Base-by-base conservation (phyloP, 1,140 invertebrate genomes). In the Chymomyza costata region DNA sequence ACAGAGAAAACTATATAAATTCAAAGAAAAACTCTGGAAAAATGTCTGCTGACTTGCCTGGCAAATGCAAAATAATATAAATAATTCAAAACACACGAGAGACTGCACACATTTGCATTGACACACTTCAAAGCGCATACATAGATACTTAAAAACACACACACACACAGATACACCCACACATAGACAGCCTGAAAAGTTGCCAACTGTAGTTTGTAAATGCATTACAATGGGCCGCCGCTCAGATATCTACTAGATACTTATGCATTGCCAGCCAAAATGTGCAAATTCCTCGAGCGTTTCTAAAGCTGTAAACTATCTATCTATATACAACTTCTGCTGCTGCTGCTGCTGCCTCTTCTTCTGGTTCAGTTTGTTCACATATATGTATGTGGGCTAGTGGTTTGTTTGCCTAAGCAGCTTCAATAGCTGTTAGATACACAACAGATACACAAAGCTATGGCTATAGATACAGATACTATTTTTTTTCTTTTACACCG, bases 1-100 rank as follows among this genome's bases (percentile, higher is more conserved):
- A 25, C 21, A 8, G 21, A 25, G 3, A 8, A 5, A 25, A 5
- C 3, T 25, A 25, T 25, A 8, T 25, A 25, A 5, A 25, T n/a
- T n/a, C 8, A 25, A 5, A 25, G 46, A 13, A 49, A 56, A 49
- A 43, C 45, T 44, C 49, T 11, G 45, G 18, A 48, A 32, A 60
- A 44, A 28, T 50, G 58, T 56, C 40, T 56, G 58, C 3, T n/a
- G 32, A 34, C 32, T 25, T 71, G 63, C 73, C 80, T 78, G 62
- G 59, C 71, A 62, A 78, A 73, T 78, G 71, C 59, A 80, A 65
- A 28, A 66, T 66, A 71, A 49, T 73, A 80, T 78, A 78, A 78
- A 78, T 78, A 78, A 78, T 78, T 78, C 71, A 78, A 69, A 70
- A 48, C 73, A 67, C 14, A 19, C 54, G 41, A 52, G 41, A 54